A percentile compares a stretch with the other conserved stretches of the same genome.
Evolutionary conservation across 2,888 invertebrate species (phyloP).

Genomic region (Aphodius granarius): DNA sequence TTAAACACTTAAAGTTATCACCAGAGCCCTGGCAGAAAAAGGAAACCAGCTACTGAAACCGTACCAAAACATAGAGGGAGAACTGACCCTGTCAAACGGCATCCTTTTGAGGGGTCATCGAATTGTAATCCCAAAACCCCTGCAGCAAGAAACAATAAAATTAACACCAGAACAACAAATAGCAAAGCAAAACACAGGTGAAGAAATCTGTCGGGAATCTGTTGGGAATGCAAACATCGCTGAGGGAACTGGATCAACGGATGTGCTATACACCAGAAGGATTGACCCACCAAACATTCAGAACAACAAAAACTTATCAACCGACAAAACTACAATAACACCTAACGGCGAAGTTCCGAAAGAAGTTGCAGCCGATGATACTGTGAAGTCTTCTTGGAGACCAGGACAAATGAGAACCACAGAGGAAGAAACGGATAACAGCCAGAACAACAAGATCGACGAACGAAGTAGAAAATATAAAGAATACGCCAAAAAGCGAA

Average conservation of each 20-base stretch:
- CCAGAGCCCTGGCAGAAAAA: too few species aligned
- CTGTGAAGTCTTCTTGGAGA: background rate
- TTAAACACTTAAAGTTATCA: too few species aligned
- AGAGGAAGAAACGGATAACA: too few species aligned
- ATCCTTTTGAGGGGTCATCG: background rate
- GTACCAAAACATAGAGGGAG: background rate
- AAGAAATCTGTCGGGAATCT: too few species aligned
- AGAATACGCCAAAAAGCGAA: background rate
- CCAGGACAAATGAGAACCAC: background rate
- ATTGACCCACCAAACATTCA: background rate
- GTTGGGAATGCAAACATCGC: too few species aligned
- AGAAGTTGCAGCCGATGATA: background rate
- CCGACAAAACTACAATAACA: background rate
- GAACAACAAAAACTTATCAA: background rate
- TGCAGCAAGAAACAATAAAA: constrained; percentile 4
- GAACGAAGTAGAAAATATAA: background rate
- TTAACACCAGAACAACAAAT: background rate
- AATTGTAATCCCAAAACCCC: constrained; percentile 1
- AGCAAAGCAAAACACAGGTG: background rate
- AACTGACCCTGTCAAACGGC: background rate
- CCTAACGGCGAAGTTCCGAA: background rate
- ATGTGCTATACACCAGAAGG: background rate
- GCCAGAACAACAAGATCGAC: too few species aligned
- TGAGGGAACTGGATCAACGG: background rate
- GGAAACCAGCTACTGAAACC: background rate